Evolutionary conservation across 2,113 vertebrate genomes (phyloP), one percentile per base, ranked within the genome.

Genomic region (Thryonomys swinderianus): DNA sequence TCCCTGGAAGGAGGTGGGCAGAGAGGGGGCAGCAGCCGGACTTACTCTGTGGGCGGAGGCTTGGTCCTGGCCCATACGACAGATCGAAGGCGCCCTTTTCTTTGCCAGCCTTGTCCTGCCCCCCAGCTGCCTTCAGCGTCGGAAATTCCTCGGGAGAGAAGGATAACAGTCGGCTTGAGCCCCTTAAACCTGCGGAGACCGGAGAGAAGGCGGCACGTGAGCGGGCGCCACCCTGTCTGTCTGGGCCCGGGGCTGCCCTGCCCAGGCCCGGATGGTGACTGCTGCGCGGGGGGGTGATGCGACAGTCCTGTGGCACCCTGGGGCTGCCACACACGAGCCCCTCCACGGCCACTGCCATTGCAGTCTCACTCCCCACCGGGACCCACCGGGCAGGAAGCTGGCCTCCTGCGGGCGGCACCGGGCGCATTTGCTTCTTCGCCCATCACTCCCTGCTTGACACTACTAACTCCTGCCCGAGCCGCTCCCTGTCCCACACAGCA

Each of bases 61-160:
- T 99, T 99, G 99, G 99, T 99, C 99, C 99, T 98, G 99, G 99
- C 99, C 99, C 99, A 99, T 99, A 99, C 99, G 99, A 99, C 99
- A 98, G 99, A 99, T 99, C 99, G 99, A 99, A 99, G 99, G 95
- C 99, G 99, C 99, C 99, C 99, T 99, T 99, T 99, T 99, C 99
- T 99, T 99, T 99, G 99, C 99, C 99, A 99, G 93, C 99, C 99
- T 98, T 99, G 99, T 99, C 99, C 99, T 99, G 99, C 99, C 99
- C 99, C 97, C 99, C 99, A 98, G 99, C 99, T 99, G 99, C 99
- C 99, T 99, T 99, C 99, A 99, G 99, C 98, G 99, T 99, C 98
- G 99, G 99, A 99, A 99, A 99, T 99, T 99, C 99, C 99, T 99
- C 99, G 99, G 99, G 99, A 99, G 99, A 99, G 99, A 99, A 99